Base-by-base conservation (phyloP, 2,797 vertebrate species). In the Gallinago stenura region DNA sequence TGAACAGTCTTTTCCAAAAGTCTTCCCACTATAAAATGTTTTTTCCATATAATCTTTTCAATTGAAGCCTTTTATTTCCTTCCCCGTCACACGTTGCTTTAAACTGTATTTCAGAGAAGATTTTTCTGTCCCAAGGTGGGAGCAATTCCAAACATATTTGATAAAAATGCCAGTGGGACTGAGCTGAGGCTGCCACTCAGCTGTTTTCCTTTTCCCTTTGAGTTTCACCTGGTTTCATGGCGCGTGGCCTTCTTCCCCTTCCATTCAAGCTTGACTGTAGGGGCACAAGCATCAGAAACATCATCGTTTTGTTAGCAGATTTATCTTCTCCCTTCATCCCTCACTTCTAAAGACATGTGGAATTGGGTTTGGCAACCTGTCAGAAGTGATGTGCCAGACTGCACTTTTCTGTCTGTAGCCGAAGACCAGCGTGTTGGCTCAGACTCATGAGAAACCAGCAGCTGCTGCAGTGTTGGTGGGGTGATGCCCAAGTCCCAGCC, bases 361-460 rank as follows among this genome's bases (percentile, higher is more conserved):
- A 83, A 35, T 21, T 70, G 35, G 39, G 30, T 31, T 85, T 90
- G 50, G 72, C 87, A 88, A 1, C 35, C 26, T 76, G 41, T 69
- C 54, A 62, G 77, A 76, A 71, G 13, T 14, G 50, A 41, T 62
- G 46, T 81, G 50, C 82, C 83, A 68, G 65, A 6, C 37, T 45
- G 46, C 6, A 2, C 77, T 73, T 81, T 69, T 26, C 61, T 43
- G 30, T 57, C 83, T 58, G 50, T 26, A 46, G 53, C 69, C 4
- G 8, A 22, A 78, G 79, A 71, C 53, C 37, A 48, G 24, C 0
- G 1, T 20, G 51, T 22, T 72, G 62, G 51, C 73, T 80, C 33
- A n/a, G 20, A 2, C 54, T 71, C 2, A 1, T 48, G 68, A 33
- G 61, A 31, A 39, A 7, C 0, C 0, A 0, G 53, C 57, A 39